These are phyloP conservation scores for Armadillidium nasatum DNA, from an alignment of 1,140 invertebrate species.

Conservation along the genomic window DNA sequence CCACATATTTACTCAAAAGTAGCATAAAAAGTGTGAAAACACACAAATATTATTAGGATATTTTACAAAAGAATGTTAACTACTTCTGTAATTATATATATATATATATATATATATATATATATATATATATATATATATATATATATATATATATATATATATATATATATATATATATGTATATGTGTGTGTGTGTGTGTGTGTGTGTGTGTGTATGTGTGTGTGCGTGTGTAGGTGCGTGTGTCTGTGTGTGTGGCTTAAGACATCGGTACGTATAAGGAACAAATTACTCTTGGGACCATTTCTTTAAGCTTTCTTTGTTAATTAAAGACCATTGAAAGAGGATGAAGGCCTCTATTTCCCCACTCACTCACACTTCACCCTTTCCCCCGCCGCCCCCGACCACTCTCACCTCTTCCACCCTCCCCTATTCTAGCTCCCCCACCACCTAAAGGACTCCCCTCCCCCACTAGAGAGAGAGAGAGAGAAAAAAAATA, in stretches of 20 bases:
- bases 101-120: too few species aligned
- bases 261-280: background rate
- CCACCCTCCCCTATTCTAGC: background rate
- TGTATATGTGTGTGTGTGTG: background rate
- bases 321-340: background rate
- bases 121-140: background rate
- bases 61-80: background rate
- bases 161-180: background rate
- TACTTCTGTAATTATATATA: too few species aligned
- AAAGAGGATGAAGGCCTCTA: background rate
- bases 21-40: background rate
- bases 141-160: background rate
- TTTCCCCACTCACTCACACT: background rate
- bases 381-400: too few species aligned
- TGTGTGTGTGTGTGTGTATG: conserved; percentile 2
- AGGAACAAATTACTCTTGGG: background rate
- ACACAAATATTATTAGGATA: background rate
- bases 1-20: background rate
- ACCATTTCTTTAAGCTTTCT: background rate
- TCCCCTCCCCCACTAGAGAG: too few species aligned
- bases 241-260: too few species aligned
- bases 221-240: too few species aligned
- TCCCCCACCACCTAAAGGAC: too few species aligned
- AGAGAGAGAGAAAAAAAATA: too few species aligned
- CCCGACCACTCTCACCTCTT: background rate